Evolutionary conservation across 2,113 vertebrate genomes (phyloP).

Genomic region (Archocentrus centrarchus): DNA sequence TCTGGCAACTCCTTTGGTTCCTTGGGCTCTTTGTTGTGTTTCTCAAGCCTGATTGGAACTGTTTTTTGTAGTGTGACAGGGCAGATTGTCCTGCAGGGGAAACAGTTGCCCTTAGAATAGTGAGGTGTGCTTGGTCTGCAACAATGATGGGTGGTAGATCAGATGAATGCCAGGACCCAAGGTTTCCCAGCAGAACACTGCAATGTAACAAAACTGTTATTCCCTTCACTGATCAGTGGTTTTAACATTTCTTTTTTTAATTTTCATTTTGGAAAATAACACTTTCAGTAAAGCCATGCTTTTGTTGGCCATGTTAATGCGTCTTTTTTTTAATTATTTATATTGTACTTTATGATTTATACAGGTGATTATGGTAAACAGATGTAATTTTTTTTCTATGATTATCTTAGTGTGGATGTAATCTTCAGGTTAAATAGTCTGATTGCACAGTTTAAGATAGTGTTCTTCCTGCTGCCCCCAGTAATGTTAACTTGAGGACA

Average conservation of each 20-base stretch:
- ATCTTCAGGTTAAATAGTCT: background rate
- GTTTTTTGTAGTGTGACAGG: constrained; percentile 5
- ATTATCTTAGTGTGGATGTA: background rate
- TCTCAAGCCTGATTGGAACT: background rate
- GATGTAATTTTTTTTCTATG: background rate
- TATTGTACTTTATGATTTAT: background rate
- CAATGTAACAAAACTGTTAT: background rate
- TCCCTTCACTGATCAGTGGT: background rate
- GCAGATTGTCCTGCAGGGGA: background rate
- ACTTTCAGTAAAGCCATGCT: background rate
- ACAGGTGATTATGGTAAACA: background rate
- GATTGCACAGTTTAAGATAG: rapidly evolving
- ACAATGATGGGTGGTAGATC: background rate
- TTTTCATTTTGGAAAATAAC: background rate
- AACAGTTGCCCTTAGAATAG: background rate
- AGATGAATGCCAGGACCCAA: constrained; percentile 1
- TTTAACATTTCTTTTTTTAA: background rate
- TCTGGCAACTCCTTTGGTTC: background rate
- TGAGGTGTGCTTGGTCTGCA: background rate
- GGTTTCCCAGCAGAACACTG: constrained; percentile 1
- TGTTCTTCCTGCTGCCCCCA: background rate
- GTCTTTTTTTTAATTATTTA: too few species aligned
- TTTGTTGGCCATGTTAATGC: background rate
- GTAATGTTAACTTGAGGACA: constrained; percentile 3
- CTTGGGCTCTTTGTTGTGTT: background rate